Evolutionary conservation across 2,888 invertebrate genomes (phyloP), one percentile per base, ranked within the genome.

Genomic region (Athalia circularis): DNA sequence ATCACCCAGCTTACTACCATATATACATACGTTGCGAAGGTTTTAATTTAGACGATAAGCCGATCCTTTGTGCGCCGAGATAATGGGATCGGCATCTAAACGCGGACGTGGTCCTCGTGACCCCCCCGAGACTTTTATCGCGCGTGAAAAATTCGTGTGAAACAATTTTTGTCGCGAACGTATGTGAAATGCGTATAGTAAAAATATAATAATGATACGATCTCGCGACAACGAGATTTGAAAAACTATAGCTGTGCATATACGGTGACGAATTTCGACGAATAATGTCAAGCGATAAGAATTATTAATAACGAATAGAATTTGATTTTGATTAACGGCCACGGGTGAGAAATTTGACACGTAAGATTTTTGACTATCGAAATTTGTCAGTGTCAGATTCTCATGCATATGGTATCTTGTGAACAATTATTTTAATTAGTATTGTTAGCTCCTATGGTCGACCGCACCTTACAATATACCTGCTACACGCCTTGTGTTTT

Each of bases 21-120:
- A 80, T 62, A n/a, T 11, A n/a, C 80, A 65, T 68, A 78, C 80
- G 79, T 80, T 80, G 50, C 79, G 68, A 75, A 81, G 83, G 83
- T 86, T 86, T 86, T 86, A 86, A 86, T 86, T 86, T 85, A 80
- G 81, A 80, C 80, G 80, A 80, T 77, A 82, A 77, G 83, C 85
- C 84, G 83, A 75, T 50, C 75, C 59, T 72, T 72, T 72, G 47
- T 59, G 72, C n/a, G n/a, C 15, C 4, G n/a, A 13, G 72, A 45
- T 13, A 45, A 59, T 7, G 54, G 54, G 54, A 54, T 54, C 9
- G 11, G 29, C 29, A 29, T 29, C 29, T 29, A 29, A 29, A 29
- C 29, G 29, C 29, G 29, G 29, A 29, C 29, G 29, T 29, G 29
- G 29, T 29, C 29, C 29, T 29, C 29, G 29, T 29, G 29, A 29